These are phyloP conservation scores for Caenorhabditis panamensis DNA, from an alignment of 2,888 invertebrate genomes.

Conservation along the genomic window DNA sequence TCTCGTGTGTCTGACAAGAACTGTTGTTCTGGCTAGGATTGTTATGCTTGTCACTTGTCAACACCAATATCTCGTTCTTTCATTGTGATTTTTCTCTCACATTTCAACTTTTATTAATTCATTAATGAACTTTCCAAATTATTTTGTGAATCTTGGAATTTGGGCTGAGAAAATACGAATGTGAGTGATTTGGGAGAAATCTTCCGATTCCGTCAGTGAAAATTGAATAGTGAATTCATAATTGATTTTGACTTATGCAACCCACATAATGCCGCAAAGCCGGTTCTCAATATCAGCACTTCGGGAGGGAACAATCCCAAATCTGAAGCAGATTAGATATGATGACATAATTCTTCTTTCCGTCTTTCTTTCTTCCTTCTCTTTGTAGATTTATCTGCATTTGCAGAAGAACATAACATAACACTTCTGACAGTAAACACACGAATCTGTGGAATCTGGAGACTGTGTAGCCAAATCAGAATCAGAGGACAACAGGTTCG, in stretches of 20 bases:
- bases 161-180: slow-evolving; percentile 2
- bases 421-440: slow-evolving; percentile 37
- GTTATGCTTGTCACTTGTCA: no score
- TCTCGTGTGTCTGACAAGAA: neutral
- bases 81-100: slow-evolving; percentile 9
- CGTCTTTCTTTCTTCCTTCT: neutral
- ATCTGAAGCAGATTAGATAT: slow-evolving; percentile 54
- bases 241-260: slow-evolving; percentile 61
- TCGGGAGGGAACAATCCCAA: slow-evolving; percentile 46
- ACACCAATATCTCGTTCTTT: slow-evolving; percentile 2
- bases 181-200: neutral
- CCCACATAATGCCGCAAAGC: slow-evolving; percentile 46
- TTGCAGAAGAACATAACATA: slow-evolving; percentile 10
- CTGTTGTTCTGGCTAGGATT: neutral
- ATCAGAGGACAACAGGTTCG: slow-evolving; percentile 20
- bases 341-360: slow-evolving; percentile 45
- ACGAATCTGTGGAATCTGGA: slow-evolving; percentile 31
- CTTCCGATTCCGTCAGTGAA: slow-evolving; percentile 16
- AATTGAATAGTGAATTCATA: slow-evolving; percentile 25
- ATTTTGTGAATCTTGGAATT: neutral
- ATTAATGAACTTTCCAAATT: slow-evolving; percentile 21
- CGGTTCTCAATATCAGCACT: slow-evolving; percentile 32
- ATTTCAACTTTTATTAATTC: slow-evolving; percentile 28
- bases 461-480: neutral
- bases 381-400: slow-evolving; percentile 25